A percentile compares a stretch with the other conserved stretches of the same genome.
Conservation (phyloP, 2,797 vertebrate genomes). For the Gymnoscopelus microlampas region DNA sequence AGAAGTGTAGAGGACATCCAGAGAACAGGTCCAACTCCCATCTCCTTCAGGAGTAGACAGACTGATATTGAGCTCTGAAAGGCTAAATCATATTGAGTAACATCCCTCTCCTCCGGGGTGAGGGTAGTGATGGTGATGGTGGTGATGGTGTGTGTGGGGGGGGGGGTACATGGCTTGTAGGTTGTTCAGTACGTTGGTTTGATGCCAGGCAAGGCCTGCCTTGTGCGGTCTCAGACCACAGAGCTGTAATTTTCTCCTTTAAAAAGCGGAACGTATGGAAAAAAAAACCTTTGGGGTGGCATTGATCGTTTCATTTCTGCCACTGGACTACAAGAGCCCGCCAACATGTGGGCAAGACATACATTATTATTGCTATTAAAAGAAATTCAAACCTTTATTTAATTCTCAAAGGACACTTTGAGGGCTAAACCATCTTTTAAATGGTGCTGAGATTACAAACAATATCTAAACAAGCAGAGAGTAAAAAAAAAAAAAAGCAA, state of each 20-base stretch:
- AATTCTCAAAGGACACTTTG: too few relatives aligned
- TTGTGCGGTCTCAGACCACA: neutral
- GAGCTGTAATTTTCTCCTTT: neutral
- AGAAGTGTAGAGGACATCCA: constrained; percentile 27
- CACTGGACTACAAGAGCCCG: neutral
- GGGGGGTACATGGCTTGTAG: too few relatives aligned
- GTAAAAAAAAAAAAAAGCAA: too few relatives aligned
- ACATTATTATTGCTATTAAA: too few relatives aligned
- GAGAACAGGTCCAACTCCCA: constrained; percentile 25
- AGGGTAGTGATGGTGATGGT: too few relatives aligned
- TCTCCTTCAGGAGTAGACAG: constrained; percentile 22
- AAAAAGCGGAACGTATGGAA: neutral
- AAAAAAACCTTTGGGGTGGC: neutral
- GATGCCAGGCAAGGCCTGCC: constrained; percentile 9
- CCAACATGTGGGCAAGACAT: neutral
- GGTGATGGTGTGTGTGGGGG: too few relatives aligned
- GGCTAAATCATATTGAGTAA: constrained; percentile 19
- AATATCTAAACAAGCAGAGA: too few relatives aligned
- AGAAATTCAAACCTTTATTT: too few relatives aligned
- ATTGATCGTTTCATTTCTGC: neutral
- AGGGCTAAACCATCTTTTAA: too few relatives aligned
- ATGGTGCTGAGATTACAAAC: too few relatives aligned
- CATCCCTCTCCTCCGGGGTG: neutral
- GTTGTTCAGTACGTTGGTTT: neutral
- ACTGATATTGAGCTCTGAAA: constrained; percentile 20